Evolutionary conservation across 2,797 vertebrate species (phyloP).

Genomic region (Carcharodon carcharias): DNA sequence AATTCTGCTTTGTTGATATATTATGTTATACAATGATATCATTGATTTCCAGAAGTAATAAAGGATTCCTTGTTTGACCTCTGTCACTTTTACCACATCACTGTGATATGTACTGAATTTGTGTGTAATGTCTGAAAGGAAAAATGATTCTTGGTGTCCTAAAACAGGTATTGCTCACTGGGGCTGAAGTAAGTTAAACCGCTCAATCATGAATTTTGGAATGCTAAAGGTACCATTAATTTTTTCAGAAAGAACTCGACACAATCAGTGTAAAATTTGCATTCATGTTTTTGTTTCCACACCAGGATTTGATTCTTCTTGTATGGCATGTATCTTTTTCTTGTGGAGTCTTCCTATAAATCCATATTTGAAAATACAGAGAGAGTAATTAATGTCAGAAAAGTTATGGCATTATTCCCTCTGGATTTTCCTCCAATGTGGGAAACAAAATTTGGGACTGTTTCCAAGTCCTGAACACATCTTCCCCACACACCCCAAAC

Average conservation of each 20-base stretch:
- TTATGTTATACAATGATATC: background rate
- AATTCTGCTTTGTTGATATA: background rate
- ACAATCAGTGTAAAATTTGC: background rate
- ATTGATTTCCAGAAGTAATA: background rate
- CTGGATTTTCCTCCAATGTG: background rate
- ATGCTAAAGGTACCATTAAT: background rate
- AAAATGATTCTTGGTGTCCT: background rate
- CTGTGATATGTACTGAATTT: background rate
- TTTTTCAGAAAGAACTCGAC: background rate
- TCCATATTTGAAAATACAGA: background rate
- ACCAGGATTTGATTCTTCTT: background rate
- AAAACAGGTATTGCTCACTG: background rate
- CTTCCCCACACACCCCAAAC: no score
- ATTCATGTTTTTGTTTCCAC: background rate
- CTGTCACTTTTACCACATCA: no score
- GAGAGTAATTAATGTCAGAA: background rate
- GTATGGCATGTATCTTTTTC: background rate
- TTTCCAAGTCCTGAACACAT: background rate
- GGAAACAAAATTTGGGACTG: background rate
- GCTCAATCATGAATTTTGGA: background rate
- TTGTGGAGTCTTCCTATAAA: background rate
- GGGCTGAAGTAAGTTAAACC: background rate
- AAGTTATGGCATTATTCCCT: background rate
- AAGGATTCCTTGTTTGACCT: background rate
- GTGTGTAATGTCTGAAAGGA: background rate